Evolutionary conservation across 2,888 invertebrate genomes (phyloP).

Genomic region (Drosophila planitibia): DNA sequence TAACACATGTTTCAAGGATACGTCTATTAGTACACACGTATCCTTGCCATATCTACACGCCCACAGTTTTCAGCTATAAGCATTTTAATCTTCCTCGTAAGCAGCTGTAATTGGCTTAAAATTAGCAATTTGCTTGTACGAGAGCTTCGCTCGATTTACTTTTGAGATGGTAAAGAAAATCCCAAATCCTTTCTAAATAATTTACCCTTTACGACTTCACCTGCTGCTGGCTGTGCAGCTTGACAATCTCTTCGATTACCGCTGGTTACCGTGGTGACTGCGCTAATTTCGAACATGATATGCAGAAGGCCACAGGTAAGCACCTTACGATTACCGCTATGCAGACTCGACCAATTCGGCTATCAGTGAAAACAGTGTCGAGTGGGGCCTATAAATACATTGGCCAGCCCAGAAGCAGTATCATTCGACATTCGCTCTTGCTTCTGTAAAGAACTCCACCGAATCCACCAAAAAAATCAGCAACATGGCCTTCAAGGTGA

Average conservation of each 20-base stretch:
- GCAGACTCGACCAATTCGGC: constrained; percentile 52
- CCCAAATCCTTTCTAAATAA: constrained; percentile 78
- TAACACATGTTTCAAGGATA: constrained; percentile 15
- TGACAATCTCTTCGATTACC: constrained; percentile 69
- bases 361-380: constrained; percentile 54
- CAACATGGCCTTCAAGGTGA: constrained; percentile 83
- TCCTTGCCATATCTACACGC: not conserved
- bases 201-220: constrained; percentile 47
- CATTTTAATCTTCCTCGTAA: not conserved
- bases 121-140: constrained; percentile 31
- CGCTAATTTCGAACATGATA: constrained; percentile 79
- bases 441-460: constrained; percentile 76
- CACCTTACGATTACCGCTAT: constrained; percentile 61
- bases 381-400: constrained; percentile 69
- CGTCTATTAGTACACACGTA: not conserved
- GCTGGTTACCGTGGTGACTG: constrained; percentile 62
- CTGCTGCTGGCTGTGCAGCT: constrained; percentile 37
- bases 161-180: constrained; percentile 43
- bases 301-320: constrained; percentile 77
- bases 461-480: constrained; percentile 29
- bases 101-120: constrained; percentile 27
- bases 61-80: constrained; percentile 6
- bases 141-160: constrained; percentile 19
- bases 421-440: constrained; percentile 69
- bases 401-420: constrained; percentile 52